phyloP scores from a whole-genome alignment of 2,797 vertebrate species.

The Anguilla marmorata region DNA sequence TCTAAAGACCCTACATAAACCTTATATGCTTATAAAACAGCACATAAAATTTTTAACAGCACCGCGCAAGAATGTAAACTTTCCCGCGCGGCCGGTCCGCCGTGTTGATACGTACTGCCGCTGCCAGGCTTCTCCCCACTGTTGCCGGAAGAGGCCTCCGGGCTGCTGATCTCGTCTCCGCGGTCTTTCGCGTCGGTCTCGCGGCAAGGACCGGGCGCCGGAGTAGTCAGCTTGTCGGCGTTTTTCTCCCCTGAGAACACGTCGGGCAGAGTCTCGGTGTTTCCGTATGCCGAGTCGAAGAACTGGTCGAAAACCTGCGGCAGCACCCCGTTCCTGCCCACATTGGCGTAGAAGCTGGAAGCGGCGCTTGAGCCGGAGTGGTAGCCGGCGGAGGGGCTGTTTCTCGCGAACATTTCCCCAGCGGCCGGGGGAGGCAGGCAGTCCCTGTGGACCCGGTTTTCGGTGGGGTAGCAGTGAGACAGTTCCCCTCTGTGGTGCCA shows the following conservation, averaged over 20 bases:
- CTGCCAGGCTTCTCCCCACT: constrained; percentile 90
- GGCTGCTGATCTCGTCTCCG: constrained; percentile 91
- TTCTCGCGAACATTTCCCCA: constrained; percentile 91
- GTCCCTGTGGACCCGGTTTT: constrained; percentile 96
- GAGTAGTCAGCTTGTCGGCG: constrained; percentile 73
- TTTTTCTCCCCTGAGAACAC: constrained; percentile 82
- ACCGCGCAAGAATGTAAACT: constrained; percentile 82
- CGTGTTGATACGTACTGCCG: constrained; percentile 89
- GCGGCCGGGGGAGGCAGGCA: constrained; percentile 83
- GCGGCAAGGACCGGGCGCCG: constrained; percentile 74
- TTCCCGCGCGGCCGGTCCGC: constrained; percentile 83
- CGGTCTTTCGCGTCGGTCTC: constrained; percentile 78
- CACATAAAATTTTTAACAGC: constrained; percentile 99
- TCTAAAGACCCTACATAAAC: constrained; percentile 98
- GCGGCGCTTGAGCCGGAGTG: constrained; percentile 81
- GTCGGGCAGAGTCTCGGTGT: constrained; percentile 74
- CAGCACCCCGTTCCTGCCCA: constrained; percentile 93
- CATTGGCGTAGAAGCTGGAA: constrained; percentile 87
- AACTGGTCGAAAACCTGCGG: constrained; percentile 98
- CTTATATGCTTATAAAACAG: constrained; percentile 99
- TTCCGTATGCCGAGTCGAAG: constrained; percentile 93
- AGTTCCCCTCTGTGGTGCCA: constrained; percentile 95
- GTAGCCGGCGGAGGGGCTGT: constrained; percentile 75
- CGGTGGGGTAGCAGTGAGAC: constrained; percentile 90
- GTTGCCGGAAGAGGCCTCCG: constrained; percentile 92